These are phyloP conservation scores for Xenopus petersii DNA, from an alignment of 2,797 vertebrate genomes.

Conservation along the genomic window DNA sequence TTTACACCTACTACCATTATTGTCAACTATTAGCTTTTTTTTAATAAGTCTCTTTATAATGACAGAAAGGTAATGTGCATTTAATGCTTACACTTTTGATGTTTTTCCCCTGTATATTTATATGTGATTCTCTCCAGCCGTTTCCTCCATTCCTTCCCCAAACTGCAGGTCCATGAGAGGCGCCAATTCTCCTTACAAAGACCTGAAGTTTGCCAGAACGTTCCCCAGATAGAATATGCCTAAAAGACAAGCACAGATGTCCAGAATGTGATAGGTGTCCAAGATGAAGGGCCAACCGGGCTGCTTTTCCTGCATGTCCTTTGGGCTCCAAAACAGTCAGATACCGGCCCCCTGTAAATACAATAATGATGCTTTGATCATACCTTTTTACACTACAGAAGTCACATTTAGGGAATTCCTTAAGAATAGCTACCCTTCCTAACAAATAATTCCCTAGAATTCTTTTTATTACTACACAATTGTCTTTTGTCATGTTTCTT, in stretches of 20 bases:
- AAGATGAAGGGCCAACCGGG: conserved; percentile 81
- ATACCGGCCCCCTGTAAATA: conserved; percentile 78
- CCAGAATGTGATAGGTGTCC: conserved; percentile 67
- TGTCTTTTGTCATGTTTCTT: too few species aligned
- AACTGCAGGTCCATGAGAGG: conserved; percentile 76
- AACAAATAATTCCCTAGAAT: too few species aligned
- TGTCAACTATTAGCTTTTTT: too few species aligned
- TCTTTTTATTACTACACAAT: too few species aligned
- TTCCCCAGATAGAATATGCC: conserved; percentile 81
- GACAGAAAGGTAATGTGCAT: too few species aligned
- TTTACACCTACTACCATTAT: too few species aligned
- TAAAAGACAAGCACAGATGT: conserved; percentile 87
- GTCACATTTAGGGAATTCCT: too few species aligned
- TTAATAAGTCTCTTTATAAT: too few species aligned
- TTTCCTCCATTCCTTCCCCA: conserved; percentile 89
- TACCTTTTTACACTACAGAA: too few species aligned
- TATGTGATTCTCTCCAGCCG: conserved; percentile 89
- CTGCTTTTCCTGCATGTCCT: conserved; percentile 74
- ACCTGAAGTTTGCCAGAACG: conserved; percentile 86
- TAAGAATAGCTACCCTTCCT: too few species aligned
- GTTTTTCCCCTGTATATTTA: conserved; percentile 79
- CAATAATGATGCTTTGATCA: conserved; percentile 5
- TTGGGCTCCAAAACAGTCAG: conserved; percentile 79
- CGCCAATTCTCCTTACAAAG: conserved; percentile 79
- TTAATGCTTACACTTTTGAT: conserved; percentile 84